These are phyloP conservation scores for Psittacula echo DNA, from an alignment of 2,797 vertebrate genomes.

Conservation along the genomic window DNA sequence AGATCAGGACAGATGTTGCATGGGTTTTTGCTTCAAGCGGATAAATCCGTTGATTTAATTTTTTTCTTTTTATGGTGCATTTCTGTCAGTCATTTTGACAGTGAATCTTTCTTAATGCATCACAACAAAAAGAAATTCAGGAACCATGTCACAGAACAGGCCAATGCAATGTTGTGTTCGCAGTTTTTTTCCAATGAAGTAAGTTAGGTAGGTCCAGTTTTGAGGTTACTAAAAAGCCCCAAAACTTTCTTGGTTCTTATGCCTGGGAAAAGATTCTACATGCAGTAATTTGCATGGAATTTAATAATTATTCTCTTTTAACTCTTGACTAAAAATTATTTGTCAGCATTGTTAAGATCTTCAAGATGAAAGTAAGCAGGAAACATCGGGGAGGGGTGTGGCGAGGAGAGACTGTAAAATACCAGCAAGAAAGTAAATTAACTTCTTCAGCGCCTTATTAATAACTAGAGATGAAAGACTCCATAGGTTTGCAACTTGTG, in stretches of 20 bases:
- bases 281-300: background rate
- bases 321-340: background rate
- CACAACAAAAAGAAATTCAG: background rate
- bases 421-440: background rate
- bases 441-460: background rate
- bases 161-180: fast-evolving
- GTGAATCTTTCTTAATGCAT: background rate
- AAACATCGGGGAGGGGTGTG: fast-evolving
- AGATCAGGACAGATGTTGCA: background rate
- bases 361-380: background rate
- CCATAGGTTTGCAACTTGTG: background rate
- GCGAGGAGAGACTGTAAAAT: background rate
- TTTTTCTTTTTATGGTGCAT: background rate
- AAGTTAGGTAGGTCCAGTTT: background rate
- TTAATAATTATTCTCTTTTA: background rate
- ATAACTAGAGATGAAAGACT: background rate
- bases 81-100: background rate
- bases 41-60: background rate
- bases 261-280: background rate
- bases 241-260: background rate
- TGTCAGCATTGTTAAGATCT: background rate
- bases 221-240: background rate
- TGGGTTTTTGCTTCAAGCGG: background rate
- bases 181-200: too few species aligned
- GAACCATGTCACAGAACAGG: background rate